A percentile compares a stretch with the other conserved stretches of the same genome.
phyloP scores from a whole-genome alignment of 1,140 invertebrate genomes.

The Drosophila punjabiensis region DNA sequence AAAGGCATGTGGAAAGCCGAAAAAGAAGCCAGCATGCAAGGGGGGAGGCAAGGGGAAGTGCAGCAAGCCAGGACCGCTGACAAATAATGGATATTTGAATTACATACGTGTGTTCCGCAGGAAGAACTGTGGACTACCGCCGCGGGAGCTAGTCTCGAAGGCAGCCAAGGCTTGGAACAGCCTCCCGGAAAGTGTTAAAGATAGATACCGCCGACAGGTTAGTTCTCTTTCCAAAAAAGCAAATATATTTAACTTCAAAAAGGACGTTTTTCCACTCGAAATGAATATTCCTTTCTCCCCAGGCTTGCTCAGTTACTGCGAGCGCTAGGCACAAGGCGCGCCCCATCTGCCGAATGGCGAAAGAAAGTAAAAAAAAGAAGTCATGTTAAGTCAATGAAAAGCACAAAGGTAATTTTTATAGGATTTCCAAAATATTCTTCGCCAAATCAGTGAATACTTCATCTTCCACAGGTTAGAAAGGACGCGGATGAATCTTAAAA shows the following conservation, averaged over 20 bases:
- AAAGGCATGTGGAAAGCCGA: neutral
- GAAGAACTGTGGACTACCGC: neutral
- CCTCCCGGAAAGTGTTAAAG: neutral
- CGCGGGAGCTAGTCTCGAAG: neutral
- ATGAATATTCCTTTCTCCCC: neutral
- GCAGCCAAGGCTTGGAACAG: neutral
- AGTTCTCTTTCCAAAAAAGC: neutral
- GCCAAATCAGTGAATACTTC: too few species aligned
- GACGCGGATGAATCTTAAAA: neutral
- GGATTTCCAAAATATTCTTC: too few species aligned
- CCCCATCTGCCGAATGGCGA: neutral
- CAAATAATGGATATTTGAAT: neutral
- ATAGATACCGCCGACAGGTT: neutral
- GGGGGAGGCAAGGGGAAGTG: neutral
- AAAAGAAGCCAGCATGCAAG: neutral
- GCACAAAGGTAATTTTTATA: neutral
- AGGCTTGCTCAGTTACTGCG: neutral
- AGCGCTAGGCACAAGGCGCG: neutral
- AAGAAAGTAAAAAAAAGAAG: neutral
- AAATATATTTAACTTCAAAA: too few species aligned
- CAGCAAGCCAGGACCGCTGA: constrained; percentile 19
- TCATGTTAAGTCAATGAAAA: neutral
- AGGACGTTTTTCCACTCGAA: neutral
- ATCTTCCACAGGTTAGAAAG: neutral
- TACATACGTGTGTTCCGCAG: neutral